Percentiles rank a stretch among this genome's conserved stretches.
Evolutionary conservation across 2,113 vertebrate genomes (phyloP).

Genomic region (Heterochromis multidens): DNA sequence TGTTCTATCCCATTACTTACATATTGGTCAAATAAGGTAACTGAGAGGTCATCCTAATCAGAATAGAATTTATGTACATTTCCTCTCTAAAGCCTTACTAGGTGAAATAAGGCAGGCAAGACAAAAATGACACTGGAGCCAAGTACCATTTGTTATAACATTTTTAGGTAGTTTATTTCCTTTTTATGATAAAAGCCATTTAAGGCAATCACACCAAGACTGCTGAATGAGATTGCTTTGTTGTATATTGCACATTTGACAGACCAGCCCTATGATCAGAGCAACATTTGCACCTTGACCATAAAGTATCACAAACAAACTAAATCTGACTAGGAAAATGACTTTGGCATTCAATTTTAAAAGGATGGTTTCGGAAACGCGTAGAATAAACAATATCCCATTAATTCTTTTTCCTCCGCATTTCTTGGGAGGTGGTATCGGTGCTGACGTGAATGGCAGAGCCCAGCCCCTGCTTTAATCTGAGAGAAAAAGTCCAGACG

Average conservation of each 20-base stretch:
- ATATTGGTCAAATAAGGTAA: neutral
- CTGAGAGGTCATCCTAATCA: no score
- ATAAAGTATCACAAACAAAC: neutral
- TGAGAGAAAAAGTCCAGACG: slow-evolving; percentile 19
- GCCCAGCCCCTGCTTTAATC: slow-evolving; percentile 50
- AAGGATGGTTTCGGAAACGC: neutral
- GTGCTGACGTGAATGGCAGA: slow-evolving; percentile 57
- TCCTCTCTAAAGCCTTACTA: neutral
- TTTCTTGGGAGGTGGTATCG: slow-evolving; percentile 32
- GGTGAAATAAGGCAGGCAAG: neutral
- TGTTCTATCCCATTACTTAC: neutral
- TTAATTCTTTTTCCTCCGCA: neutral
- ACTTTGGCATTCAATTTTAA: neutral
- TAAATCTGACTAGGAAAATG: neutral
- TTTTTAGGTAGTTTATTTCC: neutral
- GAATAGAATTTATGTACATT: neutral
- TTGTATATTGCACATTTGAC: neutral
- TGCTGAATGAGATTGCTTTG: neutral
- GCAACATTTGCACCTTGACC: neutral
- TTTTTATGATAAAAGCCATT: neutral
- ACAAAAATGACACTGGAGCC: neutral
- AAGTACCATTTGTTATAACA: neutral
- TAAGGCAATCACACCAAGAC: neutral
- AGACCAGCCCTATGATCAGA: neutral
- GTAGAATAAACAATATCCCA: neutral